Base-by-base conservation (phyloP, 30 jellyfish, hydroid and myxozoan species). In the Hydractinia symbiolongicarpus region DNA sequence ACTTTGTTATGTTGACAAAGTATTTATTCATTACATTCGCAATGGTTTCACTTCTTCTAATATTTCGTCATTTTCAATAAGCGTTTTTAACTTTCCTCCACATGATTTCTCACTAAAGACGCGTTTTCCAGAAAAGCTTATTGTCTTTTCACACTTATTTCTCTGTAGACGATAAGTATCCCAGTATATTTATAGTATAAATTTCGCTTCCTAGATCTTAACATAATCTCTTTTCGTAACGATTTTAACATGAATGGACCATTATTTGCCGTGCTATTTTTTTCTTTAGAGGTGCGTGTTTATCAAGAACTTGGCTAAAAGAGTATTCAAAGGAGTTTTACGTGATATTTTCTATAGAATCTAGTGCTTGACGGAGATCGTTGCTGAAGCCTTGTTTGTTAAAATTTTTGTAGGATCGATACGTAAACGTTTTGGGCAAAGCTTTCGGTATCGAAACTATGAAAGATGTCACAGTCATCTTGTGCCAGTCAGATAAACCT, bases 401-500 rank as follows among this genome's bases (percentile, higher is more conserved):
- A 16, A 58, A 58, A 3, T 58, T 58, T 3, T 58, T 58, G 69
- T 58, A 58, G 69, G 15, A 11, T 58, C 69, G 69, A 58, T 16
- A 11, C 19, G 69, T 58, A 16, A 58, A 58, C 17, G 69, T 58
- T 58, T 58, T 1, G 69, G 69, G 2, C 1, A 58, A 3, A 3
- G n/a, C 69, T 11, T 58, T 58, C 19, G 69, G 69, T 58, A 58
- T 58, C 69, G 69, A 58, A 58, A 3, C 3, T 58, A 16, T 16
- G 69, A 58, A 58, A 58, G 69, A 58, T 58, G 69, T 58, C 15
- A 58, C 69, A 58, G 69, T 58, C 69, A 58, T 58, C 69, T 58
- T 58, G 69, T 58, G 69, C 69, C 69, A 58, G 69, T 58, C 69
- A 16, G 69, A 58, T 58, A 58, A 58, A 58, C 69, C 69, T n/a